Evolutionary conservation across 2,888 invertebrate genomes (phyloP), one percentile per base, ranked within the genome.

Genomic region (Maniola hyperantus): DNA sequence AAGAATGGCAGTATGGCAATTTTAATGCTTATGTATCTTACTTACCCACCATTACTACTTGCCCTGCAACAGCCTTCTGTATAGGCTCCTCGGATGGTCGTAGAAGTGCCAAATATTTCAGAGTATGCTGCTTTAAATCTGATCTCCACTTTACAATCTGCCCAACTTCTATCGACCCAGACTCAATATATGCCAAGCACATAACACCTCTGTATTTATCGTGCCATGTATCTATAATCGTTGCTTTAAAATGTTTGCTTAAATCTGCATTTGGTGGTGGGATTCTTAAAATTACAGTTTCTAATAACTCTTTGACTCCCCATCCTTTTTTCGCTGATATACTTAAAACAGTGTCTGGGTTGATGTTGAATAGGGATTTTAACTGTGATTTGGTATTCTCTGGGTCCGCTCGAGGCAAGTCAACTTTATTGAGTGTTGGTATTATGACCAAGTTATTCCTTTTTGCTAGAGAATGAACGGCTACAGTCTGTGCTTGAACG

Each of bases 401-500:
- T 5, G 99, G 97, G 81, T 98, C 92, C 0, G 99, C 98, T 84
- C 96, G 94, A 76, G 97, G 97, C 64, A 99, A 93, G 84, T 99
- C 99, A 66, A 99, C 97, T 93, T 99, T 99, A 88, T 99, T 99
- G 44, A 99, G 91, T 0, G 98, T 98, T 0, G 99, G 99, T 78
- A 99, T 95, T 67, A 99, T 96, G 0, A 93, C 88, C 63, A 99
- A 88, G 76, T 98, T 95, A 73, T 95, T 95, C 62, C 95, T 95
- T 86, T 96, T 96, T 0, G 99, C 99, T 71, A 99, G 87, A 83
- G 97, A 96, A 88, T 97, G 99, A 79, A 99, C 99, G 15, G 99
- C 99, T 1, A 99, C 98, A 0, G 99, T 99, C 89, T 99, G 99
- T 0, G 99, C 99, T 91, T 99, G 98, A 2, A 99, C 96, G 8